These are phyloP conservation scores for Lophius americanus DNA, from an alignment of 2,797 vertebrate species.

Conservation along the genomic window DNA sequence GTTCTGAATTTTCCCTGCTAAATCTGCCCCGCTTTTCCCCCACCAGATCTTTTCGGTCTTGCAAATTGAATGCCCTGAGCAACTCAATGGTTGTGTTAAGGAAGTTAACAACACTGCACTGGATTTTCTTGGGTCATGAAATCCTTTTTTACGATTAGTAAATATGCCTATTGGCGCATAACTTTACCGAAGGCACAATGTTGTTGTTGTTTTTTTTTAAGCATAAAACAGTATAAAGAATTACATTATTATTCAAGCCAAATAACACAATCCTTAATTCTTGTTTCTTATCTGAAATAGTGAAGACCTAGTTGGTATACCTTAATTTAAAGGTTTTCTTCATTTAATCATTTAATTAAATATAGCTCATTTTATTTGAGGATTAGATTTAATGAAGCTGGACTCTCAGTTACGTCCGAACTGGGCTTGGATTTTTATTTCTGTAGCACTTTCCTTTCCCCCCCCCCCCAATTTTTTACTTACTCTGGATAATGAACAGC, in stretches of 20 bases:
- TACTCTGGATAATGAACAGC: conserved; percentile 41
- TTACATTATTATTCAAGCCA: background rate
- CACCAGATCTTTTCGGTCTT: background rate
- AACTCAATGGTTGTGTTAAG: background rate
- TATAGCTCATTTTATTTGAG: conserved; percentile 40
- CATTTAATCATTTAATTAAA: conserved; percentile 45
- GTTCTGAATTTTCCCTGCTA: background rate
- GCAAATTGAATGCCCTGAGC: background rate
- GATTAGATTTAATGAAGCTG: conserved; percentile 48
- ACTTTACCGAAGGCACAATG: background rate
- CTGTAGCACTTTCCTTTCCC: conserved; percentile 67
- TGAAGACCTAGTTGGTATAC: conserved; percentile 7
- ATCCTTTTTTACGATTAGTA: background rate
- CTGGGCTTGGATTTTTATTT: conserved; percentile 58
- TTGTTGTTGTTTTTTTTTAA: background rate
- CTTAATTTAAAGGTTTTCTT: conserved; percentile 33
- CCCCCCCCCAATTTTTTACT: conserved; percentile 40
- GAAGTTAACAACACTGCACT: background rate
- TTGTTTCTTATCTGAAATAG: conserved; percentile 3
- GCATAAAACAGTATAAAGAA: conserved; percentile 10
- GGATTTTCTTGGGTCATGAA: background rate
- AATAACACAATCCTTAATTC: background rate
- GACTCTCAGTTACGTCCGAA: conserved; percentile 50
- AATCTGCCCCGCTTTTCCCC: background rate
- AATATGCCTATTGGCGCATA: background rate